These are phyloP conservation scores for Hypocryptadius cinnamomeus DNA, from an alignment of 2,113 vertebrate genomes.

Conservation along the genomic window DNA sequence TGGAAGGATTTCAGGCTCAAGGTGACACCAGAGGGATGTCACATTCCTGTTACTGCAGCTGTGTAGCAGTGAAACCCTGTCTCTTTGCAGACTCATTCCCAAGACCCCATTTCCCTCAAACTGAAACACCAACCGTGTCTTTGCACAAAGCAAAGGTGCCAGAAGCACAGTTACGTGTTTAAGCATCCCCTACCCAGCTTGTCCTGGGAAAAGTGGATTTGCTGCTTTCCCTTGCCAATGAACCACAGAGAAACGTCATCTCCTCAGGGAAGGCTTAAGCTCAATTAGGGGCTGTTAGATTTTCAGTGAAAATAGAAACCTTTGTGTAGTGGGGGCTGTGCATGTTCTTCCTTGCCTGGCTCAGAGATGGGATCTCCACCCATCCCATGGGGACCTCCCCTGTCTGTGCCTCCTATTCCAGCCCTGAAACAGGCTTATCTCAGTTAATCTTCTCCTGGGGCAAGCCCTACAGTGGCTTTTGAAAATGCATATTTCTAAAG, in stretches of 20 bases:
- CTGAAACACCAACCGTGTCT: not conserved
- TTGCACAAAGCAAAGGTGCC: not conserved
- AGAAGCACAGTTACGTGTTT: not conserved
- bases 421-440: not conserved
- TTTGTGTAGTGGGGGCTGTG: not conserved
- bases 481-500: not conserved
- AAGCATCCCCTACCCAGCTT: not conserved
- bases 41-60: rapidly evolving
- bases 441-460: not conserved
- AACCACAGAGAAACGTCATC: not conserved
- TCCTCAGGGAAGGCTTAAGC: not conserved
- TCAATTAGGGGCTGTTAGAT: not conserved
- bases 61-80: rapidly evolving
- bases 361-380: not conserved
- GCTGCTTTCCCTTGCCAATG: not conserved
- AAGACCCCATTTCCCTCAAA: not conserved
- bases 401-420: not conserved
- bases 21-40: not conserved
- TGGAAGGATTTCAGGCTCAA: not conserved
- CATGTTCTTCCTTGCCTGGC: not conserved
- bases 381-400: not conserved
- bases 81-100: not conserved
- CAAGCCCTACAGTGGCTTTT: not conserved
- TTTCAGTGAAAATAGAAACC: not conserved
- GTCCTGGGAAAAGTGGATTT: not conserved